Conservation (phyloP, 2,113 vertebrate species). For the Pedetes capensis region DNA sequence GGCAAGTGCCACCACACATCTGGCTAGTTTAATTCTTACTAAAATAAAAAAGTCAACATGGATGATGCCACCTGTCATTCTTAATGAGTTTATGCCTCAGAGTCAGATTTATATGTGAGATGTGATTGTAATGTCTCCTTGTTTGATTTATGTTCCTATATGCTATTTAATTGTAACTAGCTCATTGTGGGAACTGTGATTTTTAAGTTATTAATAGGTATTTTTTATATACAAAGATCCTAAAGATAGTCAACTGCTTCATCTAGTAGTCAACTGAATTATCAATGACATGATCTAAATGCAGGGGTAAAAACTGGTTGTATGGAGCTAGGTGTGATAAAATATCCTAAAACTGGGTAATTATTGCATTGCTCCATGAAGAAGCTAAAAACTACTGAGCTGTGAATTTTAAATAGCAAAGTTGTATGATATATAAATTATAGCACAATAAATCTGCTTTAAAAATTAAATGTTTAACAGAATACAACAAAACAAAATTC, state of each 20-base stretch:
- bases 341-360: constrained; percentile 28
- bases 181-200: background rate
- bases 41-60: background rate
- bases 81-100: background rate
- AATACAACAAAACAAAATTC: constrained; percentile 27
- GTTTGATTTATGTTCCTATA: background rate
- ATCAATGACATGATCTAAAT: background rate
- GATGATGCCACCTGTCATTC: background rate
- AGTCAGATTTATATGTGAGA: background rate
- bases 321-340: no score
- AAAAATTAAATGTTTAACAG: constrained; percentile 22
- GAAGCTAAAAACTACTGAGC: background rate
- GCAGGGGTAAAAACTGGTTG: background rate
- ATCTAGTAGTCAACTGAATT: background rate
- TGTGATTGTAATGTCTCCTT: background rate
- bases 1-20: no score
- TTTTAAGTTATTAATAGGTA: background rate
- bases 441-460: background rate
- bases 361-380: background rate
- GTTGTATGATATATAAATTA: background rate
- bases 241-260: background rate
- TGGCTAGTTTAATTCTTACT: background rate
- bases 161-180: background rate
- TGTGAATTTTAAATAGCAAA: constrained; percentile 10
- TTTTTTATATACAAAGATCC: background rate